Evolutionary conservation across 2,797 vertebrate species (phyloP).

Genomic region (Paramormyrops hopkinsi): DNA sequence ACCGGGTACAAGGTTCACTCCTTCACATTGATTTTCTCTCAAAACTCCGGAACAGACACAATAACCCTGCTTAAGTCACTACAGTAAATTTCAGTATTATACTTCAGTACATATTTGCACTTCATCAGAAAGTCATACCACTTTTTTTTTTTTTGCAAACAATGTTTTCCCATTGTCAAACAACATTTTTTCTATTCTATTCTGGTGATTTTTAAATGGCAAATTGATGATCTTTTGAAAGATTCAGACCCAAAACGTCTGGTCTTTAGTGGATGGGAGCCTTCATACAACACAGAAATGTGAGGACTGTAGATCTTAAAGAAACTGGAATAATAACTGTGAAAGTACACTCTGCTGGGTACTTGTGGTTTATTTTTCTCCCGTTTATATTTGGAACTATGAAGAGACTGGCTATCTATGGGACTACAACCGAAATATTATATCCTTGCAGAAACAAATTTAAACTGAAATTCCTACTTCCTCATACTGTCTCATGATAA

Average conservation of each 20-base stretch:
- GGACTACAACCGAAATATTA: neutral
- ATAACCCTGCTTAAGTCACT: neutral
- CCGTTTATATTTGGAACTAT: neutral
- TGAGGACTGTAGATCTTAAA: neutral
- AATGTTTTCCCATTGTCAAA: neutral
- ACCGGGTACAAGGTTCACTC: neutral
- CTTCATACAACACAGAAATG: neutral
- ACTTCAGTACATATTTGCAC: neutral
- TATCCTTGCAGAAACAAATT: neutral
- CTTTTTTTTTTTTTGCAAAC: neutral
- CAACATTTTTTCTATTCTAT: neutral
- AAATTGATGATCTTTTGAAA: neutral
- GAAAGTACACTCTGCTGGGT: neutral
- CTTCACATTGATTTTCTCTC: neutral
- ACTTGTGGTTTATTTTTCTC: neutral
- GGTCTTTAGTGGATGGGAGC: neutral
- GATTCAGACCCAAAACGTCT: neutral
- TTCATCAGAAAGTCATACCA: neutral
- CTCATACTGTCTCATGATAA: neutral
- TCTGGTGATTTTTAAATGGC: neutral
- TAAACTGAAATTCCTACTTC: constrained; percentile 1
- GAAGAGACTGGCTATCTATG: neutral
- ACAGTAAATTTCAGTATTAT: neutral
- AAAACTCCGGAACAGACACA: neutral
- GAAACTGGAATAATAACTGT: neutral